Base-by-base conservation (phyloP, 2,113 vertebrate species). In the Chunga burmeisteri region DNA sequence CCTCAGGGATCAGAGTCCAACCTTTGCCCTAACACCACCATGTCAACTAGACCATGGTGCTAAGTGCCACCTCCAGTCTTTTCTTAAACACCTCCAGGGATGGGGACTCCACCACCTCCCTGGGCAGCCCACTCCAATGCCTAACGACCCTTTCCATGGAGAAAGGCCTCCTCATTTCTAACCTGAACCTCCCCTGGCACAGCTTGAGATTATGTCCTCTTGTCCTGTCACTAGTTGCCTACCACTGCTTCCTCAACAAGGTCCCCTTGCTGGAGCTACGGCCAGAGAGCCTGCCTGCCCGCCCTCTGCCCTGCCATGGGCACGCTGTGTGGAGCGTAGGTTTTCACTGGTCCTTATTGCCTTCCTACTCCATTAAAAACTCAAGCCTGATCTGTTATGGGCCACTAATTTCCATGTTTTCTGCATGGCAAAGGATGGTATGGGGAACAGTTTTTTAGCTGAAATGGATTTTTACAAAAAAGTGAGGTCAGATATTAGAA, bases 231-330 rank as follows among this genome's bases (percentile, higher is more conserved):
- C 38, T 38, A 38, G 38, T 38, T 38, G 38, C 38, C 38, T 38
- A 58, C 4, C 49, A 66, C 15, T 25, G 47, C 42, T 53, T 81
- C 34, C 14, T 23, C 26, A 68, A 30, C 27, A 70, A 46, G 27
- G 61, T 26, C 11, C 7, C 59, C 25, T 50, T 6, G 5, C 22
- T 16, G 61, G 4, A 63, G n/a, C 19, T 3, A 1, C 0, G 6
- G 40, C 49, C 2, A 40, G 44, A 47, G 29, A 9, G 40, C 14
- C n/a, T 55, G 66, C 9, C 52, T 36, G 22, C 36, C 47, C 27
- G 30, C 23, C 13, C 13, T 58, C 29, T 53, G 70, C 11, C 23
- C 42, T 46, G 40, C 66, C 38, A 63, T 0, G 0, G 4, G 36
- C 62, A 59, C 5, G 2, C 53, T 46, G 14, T 11, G 32, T 1